Evolutionary conservation across 2,888 invertebrate species (phyloP), one percentile per base, ranked within the genome.

Genomic region (Drosophila mimica): DNA sequence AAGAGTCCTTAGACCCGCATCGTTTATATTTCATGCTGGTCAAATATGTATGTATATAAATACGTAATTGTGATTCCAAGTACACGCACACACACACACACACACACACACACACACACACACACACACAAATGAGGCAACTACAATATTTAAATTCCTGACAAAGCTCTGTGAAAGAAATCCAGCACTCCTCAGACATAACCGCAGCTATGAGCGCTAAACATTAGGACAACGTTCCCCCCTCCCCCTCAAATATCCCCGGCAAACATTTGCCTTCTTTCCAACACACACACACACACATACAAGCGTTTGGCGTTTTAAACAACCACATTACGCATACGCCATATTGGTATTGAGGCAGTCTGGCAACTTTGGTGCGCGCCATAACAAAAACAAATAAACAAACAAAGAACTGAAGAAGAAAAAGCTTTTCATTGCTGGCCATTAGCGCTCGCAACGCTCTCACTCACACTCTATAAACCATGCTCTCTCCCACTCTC

Each of bases 271-370:
- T 36, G 9, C 38, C 28, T 46, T 49, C 51, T 48, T 31, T 36
- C 11, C 51, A 33, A 54, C 43, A 48, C 33, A 28, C 40, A 40
- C 25, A 43, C 43, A n/a, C 30, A 52, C 28, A 15, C 15, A 20
- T n/a, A 36, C 48, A 59, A 65, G 53, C 69, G 70, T 57, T 84
- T 74, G 33, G 61, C 48, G 70, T 64, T 86, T 69, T 59, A 66
- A 64, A 73, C 64, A 83, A 73, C 34, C 59, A 63, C 79, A 83
- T 81, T 86, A 82, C 82, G 83, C 81, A 87, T 83, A 82, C 85
- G 84, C 89, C 81, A 70, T 79, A 60, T 79, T 61, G 75, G 57
- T 73, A 77, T 77, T 79, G 68, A 71, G 77, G 79, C 77, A 79
- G 82, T 83, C 87, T 79, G 84, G 80, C 72, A 84, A 82, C 77